Conservation (phyloP, 1,140 invertebrate species). For the Drosophila parabipectinata region DNA sequence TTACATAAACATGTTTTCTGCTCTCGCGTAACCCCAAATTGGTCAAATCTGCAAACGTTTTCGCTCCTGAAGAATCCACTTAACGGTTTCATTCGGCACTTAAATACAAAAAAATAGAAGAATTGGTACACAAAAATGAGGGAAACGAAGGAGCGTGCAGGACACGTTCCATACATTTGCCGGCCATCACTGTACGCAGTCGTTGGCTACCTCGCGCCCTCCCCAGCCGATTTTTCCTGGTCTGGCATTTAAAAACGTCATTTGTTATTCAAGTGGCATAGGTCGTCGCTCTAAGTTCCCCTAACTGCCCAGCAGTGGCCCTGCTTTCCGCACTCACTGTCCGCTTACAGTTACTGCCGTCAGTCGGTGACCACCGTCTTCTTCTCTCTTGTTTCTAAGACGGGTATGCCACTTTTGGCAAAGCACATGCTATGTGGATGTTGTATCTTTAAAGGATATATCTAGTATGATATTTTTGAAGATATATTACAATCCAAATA, state of each 20-base stretch:
- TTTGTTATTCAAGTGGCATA: conserved; percentile 82
- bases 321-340: conserved; percentile 48
- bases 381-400: conserved; percentile 3
- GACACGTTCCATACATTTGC: conserved; percentile 72
- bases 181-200: conserved; percentile 60
- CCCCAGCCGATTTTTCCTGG: conserved; percentile 15
- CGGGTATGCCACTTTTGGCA: neutral
- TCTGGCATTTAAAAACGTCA: conserved; percentile 78
- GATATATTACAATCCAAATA: no score
- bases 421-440: neutral
- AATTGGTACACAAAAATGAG: conserved; percentile 13
- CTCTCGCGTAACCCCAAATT: conserved; percentile 37
- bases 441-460: neutral
- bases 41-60: conserved; percentile 66
- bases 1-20: conserved; percentile 29
- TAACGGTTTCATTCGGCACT: conserved; percentile 53
- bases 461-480: no score
- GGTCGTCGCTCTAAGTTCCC: conserved; percentile 77
- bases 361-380: conserved; percentile 4
- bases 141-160: conserved; percentile 39
- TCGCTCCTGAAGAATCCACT: conserved; percentile 59
- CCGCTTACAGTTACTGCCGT: conserved; percentile 58
- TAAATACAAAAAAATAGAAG: conserved; percentile 12
- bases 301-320: conserved; percentile 62
- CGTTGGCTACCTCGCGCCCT: conserved; percentile 23